Evolutionary conservation across 2,113 vertebrate species (phyloP).

Genomic region (Ursus arctos): DNA sequence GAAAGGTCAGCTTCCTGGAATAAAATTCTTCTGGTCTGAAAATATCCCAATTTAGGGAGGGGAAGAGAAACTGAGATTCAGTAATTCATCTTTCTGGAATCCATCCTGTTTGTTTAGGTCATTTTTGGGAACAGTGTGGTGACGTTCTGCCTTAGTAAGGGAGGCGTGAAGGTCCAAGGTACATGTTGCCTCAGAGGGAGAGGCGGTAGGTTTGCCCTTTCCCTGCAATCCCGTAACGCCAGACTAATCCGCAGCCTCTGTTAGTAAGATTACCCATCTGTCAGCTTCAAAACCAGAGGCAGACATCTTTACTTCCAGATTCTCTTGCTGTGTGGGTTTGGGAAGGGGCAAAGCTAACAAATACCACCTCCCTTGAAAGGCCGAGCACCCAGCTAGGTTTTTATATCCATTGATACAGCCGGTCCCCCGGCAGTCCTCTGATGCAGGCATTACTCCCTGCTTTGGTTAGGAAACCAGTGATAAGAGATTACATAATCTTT

Average conservation of each 20-base stretch:
- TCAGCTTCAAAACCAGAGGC: background rate
- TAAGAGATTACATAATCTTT: background rate
- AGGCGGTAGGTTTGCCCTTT: background rate
- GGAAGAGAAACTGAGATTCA: conserved; percentile 20
- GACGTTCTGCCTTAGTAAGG: background rate
- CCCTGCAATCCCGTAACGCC: background rate
- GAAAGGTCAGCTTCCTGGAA: background rate
- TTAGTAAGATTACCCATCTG: conserved; percentile 19
- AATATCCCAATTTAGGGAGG: background rate
- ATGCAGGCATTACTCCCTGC: rapidly evolving
- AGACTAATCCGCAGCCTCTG: background rate
- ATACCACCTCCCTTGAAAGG: background rate
- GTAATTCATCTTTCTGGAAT: background rate
- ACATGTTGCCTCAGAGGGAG: background rate
- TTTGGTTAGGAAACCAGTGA: background rate
- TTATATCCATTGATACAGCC: background rate
- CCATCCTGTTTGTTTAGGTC: background rate
- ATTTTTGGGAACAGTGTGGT: background rate
- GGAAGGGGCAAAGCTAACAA: background rate
- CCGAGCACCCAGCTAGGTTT: background rate
- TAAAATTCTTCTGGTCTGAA: conserved; percentile 35
- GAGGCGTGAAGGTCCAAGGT: background rate
- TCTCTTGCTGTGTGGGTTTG: background rate
- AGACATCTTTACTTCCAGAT: background rate
- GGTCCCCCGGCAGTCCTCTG: background rate